A percentile compares a stretch with the other conserved stretches of the same genome.
Conservation (phyloP, 2,888 invertebrate genomes). For the Agrochola circellaris region DNA sequence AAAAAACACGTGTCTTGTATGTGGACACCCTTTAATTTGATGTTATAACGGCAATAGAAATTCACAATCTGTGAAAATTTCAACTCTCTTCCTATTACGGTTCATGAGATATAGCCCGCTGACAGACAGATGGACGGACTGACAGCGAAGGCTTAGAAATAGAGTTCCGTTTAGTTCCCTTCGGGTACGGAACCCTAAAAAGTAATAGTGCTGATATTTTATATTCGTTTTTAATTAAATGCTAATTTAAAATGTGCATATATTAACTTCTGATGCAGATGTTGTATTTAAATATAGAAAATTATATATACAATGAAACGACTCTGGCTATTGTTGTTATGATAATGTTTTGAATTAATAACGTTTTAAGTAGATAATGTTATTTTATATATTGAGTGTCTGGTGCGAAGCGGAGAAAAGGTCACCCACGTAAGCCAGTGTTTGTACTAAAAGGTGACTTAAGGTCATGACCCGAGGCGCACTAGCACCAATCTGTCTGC, state of each 20-base stretch:
- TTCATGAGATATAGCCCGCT: no score
- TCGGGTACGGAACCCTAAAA: no score
- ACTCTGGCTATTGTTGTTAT: conserved; percentile 28
- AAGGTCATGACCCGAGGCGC: conserved; percentile 16
- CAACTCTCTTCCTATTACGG: no score
- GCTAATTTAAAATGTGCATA: conserved; percentile 42
- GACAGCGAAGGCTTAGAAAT: no score
- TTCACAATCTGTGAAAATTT: no score
- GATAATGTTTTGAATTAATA: conserved; percentile 25
- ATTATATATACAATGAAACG: conserved; percentile 17
- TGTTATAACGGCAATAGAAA: no score
- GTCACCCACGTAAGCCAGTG: conserved; percentile 3
- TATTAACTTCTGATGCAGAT: conserved; percentile 33
- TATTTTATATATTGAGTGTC: conserved; percentile 11
- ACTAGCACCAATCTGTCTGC: conserved; percentile 40
- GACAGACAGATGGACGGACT: no score
- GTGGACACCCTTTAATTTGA: no score
- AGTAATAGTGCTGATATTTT: conserved; percentile 18
- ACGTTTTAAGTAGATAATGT: neutral
- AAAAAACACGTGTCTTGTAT: no score
- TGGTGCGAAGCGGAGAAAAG: conserved; percentile 2
- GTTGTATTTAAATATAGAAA: conserved; percentile 24
- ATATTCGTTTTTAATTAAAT: conserved; percentile 35
- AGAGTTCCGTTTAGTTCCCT: no score
- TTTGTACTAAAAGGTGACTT: conserved; percentile 3